Evolutionary conservation across 2,113 vertebrate genomes (phyloP).

Genomic region (Cyphomyrus discorhynchus): DNA sequence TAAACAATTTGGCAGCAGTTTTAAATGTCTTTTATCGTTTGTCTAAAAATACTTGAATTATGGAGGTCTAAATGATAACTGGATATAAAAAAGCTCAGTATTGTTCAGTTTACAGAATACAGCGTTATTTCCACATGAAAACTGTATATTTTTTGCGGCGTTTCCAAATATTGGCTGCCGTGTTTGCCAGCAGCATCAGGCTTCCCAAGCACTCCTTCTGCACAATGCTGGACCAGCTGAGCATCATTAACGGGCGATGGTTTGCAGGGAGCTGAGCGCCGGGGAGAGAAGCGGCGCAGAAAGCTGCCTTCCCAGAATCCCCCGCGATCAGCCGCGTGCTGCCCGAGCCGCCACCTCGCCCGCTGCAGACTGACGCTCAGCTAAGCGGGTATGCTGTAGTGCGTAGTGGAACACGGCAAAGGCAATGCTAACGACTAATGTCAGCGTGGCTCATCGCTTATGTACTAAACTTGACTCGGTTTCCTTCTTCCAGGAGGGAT

Average conservation of each 20-base stretch:
- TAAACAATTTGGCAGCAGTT: not conserved
- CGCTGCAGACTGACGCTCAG: not conserved
- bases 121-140: not conserved
- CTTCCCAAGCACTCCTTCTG: not conserved
- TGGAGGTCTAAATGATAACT: not conserved
- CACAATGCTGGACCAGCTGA: not conserved
- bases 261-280: not conserved
- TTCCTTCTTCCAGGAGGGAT: not conserved
- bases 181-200: not conserved
- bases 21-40: not conserved
- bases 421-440: not conserved
- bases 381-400: not conserved
- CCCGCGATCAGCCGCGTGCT: not conserved
- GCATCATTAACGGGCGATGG: not conserved
- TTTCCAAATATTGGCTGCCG: not conserved
- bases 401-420: not conserved
- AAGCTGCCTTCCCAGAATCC: not conserved
- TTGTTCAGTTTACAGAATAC: not conserved
- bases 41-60: not conserved
- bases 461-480: not conserved
- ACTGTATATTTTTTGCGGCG: not conserved
- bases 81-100: not conserved
- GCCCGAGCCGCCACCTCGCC: not conserved
- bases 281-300: not conserved
- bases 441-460: not conserved